Conservation (phyloP, 2,113 vertebrate species). For the Triplophysa siluroides region DNA sequence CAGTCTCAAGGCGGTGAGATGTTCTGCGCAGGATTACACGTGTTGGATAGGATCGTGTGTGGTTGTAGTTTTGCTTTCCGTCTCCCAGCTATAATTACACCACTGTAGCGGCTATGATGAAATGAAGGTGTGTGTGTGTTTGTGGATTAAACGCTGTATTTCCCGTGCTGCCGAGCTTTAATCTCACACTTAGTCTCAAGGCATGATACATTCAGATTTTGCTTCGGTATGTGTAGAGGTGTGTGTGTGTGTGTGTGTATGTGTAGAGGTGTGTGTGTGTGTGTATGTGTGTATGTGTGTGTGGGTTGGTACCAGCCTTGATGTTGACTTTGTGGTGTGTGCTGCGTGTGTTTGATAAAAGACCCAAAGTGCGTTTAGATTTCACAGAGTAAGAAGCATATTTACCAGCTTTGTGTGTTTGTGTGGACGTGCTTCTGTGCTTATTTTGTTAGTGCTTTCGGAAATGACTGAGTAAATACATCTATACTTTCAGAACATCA, state of each 20-base stretch:
- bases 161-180: background rate
- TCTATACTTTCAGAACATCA: conserved; percentile 1
- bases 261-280: conserved; percentile 14
- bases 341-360: background rate
- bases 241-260: conserved; percentile 26
- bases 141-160: conserved; percentile 4
- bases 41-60: conserved; percentile 4
- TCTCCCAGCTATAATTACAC: conserved; percentile 24
- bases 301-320: conserved; percentile 14
- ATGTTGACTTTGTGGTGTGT: conserved; percentile 23
- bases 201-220: conserved; percentile 12
- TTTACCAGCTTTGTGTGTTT: conserved; percentile 6
- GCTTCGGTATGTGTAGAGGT: background rate
- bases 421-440: conserved; percentile 7
- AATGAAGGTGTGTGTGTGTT: conserved; percentile 22
- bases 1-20: conserved; percentile 19
- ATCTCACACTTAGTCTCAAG: conserved; percentile 12
- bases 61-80: conserved; percentile 21
- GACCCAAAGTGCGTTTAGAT: conserved; percentile 6
- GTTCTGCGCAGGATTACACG: conserved; percentile 11
- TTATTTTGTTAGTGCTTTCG: background rate
- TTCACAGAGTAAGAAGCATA: conserved; percentile 20
- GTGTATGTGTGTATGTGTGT: too few species aligned
- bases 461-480: conserved; percentile 14
- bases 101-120: background rate